Evolutionary conservation across 2,888 invertebrate genomes (phyloP), one percentile per base, ranked within the genome.

Genomic region (Eudemis profundana): DNA sequence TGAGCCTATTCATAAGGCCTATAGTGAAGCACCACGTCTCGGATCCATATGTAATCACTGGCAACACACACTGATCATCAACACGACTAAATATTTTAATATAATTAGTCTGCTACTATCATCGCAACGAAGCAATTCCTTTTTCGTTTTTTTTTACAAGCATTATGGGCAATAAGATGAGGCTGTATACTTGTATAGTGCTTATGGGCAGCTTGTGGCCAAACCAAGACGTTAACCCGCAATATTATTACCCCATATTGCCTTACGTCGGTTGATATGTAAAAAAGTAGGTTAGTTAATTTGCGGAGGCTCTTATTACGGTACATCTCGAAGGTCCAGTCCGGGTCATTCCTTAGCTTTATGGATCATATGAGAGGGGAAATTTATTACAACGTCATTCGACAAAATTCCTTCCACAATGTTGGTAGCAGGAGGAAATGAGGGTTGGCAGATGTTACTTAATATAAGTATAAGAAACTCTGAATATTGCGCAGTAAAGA

Each of bases 351-450:
- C 66, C 72, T 69, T 68, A 76, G 78, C 78, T 86, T 86, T 87
- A 87, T 86, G 84, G 83, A 82, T 85, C 82, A 84, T 84, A 82
- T 79, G 82, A 73, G 76, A 75, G 73, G 76, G 76, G 72, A 78
- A 86, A 85, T 85, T 86, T 86, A 86, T 86, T 84, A 84, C 83
- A 75, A 74, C 82, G 84, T 85, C 85, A 85, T 86, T 84, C 80
- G 75, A 76, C 81, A 78, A 83, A 84, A 86, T 84, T 86, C 78
- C 81, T 71, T 71, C 81, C 80, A 78, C 82, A 80, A 82, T 77
- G 82, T 80, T 78, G 78, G 78, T 77, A 74, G 74, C 79, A 76
- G 75, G 74, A 76, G 77, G 81, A 77, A 83, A 86, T 84, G 79
- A 82, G 84, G 84, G 85, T 80, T 76, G 75, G 79, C 86, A 86